Conservation (phyloP, 2,797 vertebrate genomes). For the Urophycis tenuis region DNA sequence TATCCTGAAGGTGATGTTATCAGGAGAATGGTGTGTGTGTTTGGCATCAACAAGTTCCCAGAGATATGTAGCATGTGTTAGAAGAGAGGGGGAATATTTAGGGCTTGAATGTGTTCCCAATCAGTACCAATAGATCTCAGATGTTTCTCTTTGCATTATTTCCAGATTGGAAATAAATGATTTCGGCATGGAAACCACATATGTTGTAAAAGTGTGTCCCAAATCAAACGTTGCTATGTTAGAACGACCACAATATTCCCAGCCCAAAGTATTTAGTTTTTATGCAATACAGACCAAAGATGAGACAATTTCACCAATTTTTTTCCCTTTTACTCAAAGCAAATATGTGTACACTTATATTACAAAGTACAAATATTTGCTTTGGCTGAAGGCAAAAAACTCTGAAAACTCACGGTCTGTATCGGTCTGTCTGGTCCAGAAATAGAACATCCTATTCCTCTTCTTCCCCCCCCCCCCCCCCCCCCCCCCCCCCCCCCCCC, state of each 20-base stretch:
- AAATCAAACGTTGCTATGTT: background rate
- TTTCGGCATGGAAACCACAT: background rate
- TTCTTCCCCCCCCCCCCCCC: background rate
- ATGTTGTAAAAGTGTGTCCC: background rate
- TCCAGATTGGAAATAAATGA: background rate
- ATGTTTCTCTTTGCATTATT: background rate
- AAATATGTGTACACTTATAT: background rate
- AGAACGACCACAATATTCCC: background rate
- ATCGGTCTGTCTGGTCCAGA: background rate
- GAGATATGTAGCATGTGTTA: background rate
- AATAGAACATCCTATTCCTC: background rate
- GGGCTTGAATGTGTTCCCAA: background rate
- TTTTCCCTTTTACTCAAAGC: background rate
- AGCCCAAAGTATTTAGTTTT: background rate
- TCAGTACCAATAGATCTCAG: background rate
- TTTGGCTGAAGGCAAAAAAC: background rate
- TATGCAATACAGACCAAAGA: background rate
- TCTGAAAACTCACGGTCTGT: background rate
- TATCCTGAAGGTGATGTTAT: background rate
- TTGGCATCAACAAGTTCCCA: background rate
- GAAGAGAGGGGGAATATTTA: background rate
- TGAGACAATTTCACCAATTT: background rate
- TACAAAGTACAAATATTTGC: background rate
- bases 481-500: background rate
- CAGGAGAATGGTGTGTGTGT: background rate